Evolutionary conservation across 2,888 invertebrate species (phyloP).

Genomic region (Nudaria mundana): DNA sequence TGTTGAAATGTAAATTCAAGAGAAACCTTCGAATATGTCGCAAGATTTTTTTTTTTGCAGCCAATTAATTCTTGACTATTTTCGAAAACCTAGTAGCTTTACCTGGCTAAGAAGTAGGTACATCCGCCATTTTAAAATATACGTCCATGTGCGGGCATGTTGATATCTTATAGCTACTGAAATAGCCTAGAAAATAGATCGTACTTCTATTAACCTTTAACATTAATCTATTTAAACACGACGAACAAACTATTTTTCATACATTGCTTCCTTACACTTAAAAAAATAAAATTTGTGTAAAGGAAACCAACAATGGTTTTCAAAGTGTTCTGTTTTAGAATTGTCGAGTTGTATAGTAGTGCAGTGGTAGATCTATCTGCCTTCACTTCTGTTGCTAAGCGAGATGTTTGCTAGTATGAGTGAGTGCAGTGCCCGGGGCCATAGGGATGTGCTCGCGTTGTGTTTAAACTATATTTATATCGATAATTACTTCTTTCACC

Average conservation of each 20-base stretch:
- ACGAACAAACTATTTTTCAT: neutral
- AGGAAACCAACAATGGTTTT: conserved; percentile 34
- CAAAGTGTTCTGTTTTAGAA: conserved; percentile 12
- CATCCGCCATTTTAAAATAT: conserved; percentile 67
- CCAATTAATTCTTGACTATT: conserved; percentile 55
- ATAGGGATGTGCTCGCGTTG: conserved; percentile 41
- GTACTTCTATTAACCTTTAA: conserved; percentile 61
- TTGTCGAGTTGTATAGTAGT: conserved; percentile 26
- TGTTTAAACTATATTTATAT: conserved; percentile 26
- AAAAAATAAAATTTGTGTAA: fast-evolving
- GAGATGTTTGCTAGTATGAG: conserved; percentile 52
- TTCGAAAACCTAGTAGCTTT: conserved; percentile 61
- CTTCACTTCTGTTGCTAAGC: conserved; percentile 75
- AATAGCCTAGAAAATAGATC: conserved; percentile 68
- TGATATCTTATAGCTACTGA: conserved; percentile 62
- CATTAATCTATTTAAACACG: neutral
- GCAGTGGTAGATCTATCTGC: conserved; percentile 65
- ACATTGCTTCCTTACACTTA: conserved; percentile 22
- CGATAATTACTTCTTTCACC: neutral
- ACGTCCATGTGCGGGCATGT: conserved; percentile 57
- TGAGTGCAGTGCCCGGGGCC: conserved; percentile 65
- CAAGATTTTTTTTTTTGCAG: conserved; percentile 34
- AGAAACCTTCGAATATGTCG: conserved; percentile 26
- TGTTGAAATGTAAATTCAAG: conserved; percentile 29
- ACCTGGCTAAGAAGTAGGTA: conserved; percentile 61